A percentile compares a stretch with the other conserved stretches of the same genome.
phyloP scores from a whole-genome alignment of 2,113 vertebrate genomes.

The Fulica atra region DNA sequence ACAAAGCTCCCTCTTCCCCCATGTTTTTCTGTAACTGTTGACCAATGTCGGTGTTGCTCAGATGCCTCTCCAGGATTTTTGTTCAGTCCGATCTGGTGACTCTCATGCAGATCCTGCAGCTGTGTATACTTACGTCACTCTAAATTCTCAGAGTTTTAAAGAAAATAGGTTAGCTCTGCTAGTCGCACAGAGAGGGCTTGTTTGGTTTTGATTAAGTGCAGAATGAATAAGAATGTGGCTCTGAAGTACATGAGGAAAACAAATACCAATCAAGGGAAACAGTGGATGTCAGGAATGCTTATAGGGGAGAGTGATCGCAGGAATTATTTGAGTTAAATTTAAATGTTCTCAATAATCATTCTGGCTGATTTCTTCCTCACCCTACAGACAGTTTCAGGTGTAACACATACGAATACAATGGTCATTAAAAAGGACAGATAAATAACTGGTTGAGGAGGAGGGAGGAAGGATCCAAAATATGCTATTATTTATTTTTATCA shows the following conservation, averaged over 20 bases:
- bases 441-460: not conserved
- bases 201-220: not conserved
- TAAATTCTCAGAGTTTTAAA: not conserved
- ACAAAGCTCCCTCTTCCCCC: not conserved
- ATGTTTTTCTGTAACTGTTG: not conserved
- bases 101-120: not conserved
- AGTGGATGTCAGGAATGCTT: fast-evolving
- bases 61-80: not conserved
- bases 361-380: not conserved
- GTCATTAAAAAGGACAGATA: not conserved
- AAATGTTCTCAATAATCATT: not conserved
- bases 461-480: not conserved
- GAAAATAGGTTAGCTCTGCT: not conserved
- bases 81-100: not conserved
- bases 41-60: not conserved
- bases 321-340: not conserved
- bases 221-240: not conserved
- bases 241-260: not conserved
- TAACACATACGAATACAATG: not conserved
- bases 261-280: not conserved
- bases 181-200: not conserved
- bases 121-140: not conserved
- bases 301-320: not conserved
- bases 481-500: not conserved
- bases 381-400: not conserved